A percentile compares a stretch with the other conserved stretches of the same genome.
Conservation (phyloP, 2,888 invertebrate species). For the Trachelus tabidus region DNA sequence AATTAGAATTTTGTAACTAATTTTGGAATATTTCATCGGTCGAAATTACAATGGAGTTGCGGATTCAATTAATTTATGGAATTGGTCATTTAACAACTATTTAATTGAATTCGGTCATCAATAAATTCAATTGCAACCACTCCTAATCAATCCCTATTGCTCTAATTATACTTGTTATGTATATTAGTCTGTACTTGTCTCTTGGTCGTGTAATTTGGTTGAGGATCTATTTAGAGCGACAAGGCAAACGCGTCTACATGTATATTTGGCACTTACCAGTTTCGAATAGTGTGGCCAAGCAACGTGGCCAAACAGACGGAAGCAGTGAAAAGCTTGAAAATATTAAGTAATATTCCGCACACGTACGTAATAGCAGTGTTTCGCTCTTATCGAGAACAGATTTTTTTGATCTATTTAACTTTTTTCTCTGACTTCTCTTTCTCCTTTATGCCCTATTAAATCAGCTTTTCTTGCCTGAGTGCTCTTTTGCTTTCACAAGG, state of each 20-base stretch:
- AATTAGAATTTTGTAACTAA: not conserved
- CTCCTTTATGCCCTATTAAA: not conserved
- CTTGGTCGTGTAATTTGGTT: not conserved
- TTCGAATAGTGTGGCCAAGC: slow-evolving; percentile 39
- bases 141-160: not conserved
- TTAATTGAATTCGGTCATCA: not conserved
- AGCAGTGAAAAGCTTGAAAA: not conserved
- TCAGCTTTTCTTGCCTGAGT: not conserved
- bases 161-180: not conserved
- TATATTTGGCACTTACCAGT: slow-evolving; percentile 37
- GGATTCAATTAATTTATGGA: not conserved
- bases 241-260: slow-evolving; percentile 3
- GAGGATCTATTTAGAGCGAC: not conserved
- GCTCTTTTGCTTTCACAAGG: not conserved
- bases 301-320: not conserved
- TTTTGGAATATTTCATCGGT: not conserved
- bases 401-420: not conserved
- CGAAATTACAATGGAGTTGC: not conserved
- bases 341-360: not conserved
- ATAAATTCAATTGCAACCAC: not conserved
- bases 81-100: not conserved
- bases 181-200: not conserved
- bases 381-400: not conserved
- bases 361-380: not conserved
- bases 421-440: not conserved